Conservation (phyloP, 2,797 vertebrate genomes). For the Apodemus agrarius region DNA sequence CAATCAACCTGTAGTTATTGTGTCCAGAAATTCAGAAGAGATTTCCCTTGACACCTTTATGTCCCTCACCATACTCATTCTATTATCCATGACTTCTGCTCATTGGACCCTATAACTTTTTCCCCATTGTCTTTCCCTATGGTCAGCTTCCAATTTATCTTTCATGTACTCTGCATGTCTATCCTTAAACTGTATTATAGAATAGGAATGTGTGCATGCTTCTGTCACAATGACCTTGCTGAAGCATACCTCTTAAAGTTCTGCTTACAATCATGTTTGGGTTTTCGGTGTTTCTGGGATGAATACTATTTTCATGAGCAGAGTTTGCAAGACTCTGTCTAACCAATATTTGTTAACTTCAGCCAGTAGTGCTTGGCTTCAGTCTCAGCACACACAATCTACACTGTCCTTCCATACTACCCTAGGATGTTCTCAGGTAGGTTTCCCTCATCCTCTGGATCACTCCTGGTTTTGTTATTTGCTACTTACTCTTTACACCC, state of each 20-base stretch:
- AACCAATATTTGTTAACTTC: background rate
- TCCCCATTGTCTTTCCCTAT: background rate
- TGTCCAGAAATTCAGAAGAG: background rate
- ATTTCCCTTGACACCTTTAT: background rate
- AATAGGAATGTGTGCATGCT: background rate
- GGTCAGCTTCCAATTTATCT: background rate
- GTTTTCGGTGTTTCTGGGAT: background rate
- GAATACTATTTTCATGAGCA: background rate
- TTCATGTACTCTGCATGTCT: background rate
- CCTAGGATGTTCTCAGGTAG: background rate
- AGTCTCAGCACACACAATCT: background rate
- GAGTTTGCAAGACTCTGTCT: background rate
- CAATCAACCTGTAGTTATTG: background rate
- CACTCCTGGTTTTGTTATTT: background rate
- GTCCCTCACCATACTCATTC: background rate
- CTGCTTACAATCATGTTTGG: background rate
- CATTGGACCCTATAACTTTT: background rate
- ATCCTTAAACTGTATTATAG: background rate
- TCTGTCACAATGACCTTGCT: background rate
- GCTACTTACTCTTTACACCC: background rate
- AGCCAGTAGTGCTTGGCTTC: background rate
- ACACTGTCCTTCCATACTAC: background rate
- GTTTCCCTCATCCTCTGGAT: background rate
- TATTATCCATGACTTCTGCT: background rate
- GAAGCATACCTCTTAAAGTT: background rate